These are phyloP conservation scores for Lasioglossum vierecki DNA, from an alignment of 2,888 invertebrate species.

Conservation along the genomic window DNA sequence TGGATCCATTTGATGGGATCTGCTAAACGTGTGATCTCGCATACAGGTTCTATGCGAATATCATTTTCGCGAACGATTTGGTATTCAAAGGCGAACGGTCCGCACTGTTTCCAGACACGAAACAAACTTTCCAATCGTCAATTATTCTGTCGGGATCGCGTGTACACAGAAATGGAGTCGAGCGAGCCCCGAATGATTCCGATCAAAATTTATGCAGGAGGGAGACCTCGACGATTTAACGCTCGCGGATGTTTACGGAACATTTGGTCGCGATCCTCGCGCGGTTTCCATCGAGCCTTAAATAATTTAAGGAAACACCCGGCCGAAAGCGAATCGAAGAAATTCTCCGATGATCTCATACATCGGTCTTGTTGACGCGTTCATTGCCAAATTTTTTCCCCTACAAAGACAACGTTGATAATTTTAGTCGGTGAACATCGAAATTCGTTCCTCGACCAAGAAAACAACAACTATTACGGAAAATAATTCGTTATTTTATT, in stretches of 20 bases:
- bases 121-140: neutral
- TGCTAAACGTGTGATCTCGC: neutral
- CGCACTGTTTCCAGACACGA: neutral
- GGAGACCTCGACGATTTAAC: slow-evolving; percentile 16
- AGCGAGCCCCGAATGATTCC: neutral
- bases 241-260: slow-evolving; percentile 24
- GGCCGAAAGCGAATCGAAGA: slow-evolving; percentile 11
- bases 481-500: neutral
- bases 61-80: neutral
- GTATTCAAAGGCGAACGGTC: neutral
- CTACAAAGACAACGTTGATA: neutral
- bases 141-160: slow-evolving; percentile 12
- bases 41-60: neutral
- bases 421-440: neutral
- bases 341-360: slow-evolving; percentile 16
- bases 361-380: slow-evolving; percentile 3
- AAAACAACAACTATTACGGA: neutral
- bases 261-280: slow-evolving; percentile 10
- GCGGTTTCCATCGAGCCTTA: neutral
- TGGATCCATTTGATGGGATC: neutral
- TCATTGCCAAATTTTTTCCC: neutral
- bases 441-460: neutral
- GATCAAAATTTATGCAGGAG: slow-evolving; percentile 8
- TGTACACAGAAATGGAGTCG: neutral
- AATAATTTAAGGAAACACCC: slow-evolving; percentile 23